A percentile compares a stretch with the other conserved stretches of the same genome.
phyloP scores from a whole-genome alignment of 2,888 invertebrate genomes.

The Ophioninae sp. region DNA sequence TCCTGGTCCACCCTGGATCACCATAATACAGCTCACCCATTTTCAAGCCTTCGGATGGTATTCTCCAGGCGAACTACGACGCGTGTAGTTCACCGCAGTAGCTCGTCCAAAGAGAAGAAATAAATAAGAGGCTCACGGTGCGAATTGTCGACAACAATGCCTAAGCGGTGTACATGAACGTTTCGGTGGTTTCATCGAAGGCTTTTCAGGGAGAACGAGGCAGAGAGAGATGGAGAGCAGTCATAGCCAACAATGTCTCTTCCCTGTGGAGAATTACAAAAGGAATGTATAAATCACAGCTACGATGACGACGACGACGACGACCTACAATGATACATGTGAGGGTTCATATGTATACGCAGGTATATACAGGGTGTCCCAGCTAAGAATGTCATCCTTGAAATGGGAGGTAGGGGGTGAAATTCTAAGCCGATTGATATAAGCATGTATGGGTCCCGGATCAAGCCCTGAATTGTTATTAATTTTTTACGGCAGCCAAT shows the following conservation, averaged over 20 bases:
- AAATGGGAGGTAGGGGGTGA: too few species aligned
- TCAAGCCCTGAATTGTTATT: too few species aligned
- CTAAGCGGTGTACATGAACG: slow-evolving; percentile 36
- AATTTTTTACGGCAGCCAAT: too few species aligned
- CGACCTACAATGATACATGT: slow-evolving; percentile 73
- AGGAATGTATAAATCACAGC: slow-evolving; percentile 79
- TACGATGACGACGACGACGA: slow-evolving; percentile 44
- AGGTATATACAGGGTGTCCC: too few species aligned
- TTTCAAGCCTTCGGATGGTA: slow-evolving; percentile 24
- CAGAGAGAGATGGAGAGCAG: slow-evolving; percentile 46
- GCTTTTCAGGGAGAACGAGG: neutral
- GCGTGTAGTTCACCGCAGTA: neutral
- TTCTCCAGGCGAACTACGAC: slow-evolving; percentile 5
- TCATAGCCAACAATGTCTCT: slow-evolving; percentile 53
- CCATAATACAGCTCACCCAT: slow-evolving; percentile 25
- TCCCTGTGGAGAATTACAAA: slow-evolving; percentile 62
- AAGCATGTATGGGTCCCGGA: too few species aligned
- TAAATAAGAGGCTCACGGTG: slow-evolving; percentile 23
- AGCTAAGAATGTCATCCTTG: too few species aligned
- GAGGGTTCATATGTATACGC: slow-evolving; percentile 19
- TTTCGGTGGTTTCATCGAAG: slow-evolving; percentile 68
- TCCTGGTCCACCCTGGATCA: slow-evolving; percentile 20
- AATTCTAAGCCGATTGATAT: too few species aligned
- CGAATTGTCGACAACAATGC: slow-evolving; percentile 40
- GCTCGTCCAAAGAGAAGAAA: neutral